Evolutionary conservation across 2,888 invertebrate species (phyloP).

Genomic region (Strigamia crassipes): DNA sequence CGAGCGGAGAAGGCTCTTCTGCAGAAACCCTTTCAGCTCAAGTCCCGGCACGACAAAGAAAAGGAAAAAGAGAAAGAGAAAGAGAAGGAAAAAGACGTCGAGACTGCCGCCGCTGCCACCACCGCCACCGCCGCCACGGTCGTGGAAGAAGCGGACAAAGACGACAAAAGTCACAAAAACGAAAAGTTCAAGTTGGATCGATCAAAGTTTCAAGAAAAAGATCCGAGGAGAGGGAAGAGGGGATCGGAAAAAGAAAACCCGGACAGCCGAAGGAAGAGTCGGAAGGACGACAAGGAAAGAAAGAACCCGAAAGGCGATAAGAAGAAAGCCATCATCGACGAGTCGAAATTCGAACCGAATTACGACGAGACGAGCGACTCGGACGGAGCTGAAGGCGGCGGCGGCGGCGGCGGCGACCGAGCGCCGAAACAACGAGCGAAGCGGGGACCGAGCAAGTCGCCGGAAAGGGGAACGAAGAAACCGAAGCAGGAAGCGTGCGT

Average conservation of each 20-base stretch:
- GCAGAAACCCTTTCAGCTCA: slow-evolving; percentile 82
- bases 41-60: slow-evolving; percentile 52
- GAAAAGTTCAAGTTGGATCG: slow-evolving; percentile 40
- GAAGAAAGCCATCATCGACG: slow-evolving; percentile 48
- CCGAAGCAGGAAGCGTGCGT: not conserved
- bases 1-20: slow-evolving; percentile 90
- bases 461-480: not conserved
- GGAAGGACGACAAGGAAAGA: not conserved
- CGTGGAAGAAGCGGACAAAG: slow-evolving; percentile 51
- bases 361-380: slow-evolving; percentile 47
- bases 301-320: not conserved
- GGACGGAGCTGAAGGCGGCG: not conserved
- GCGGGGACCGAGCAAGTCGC: not conserved
- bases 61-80: no score
- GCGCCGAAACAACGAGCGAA: not conserved
- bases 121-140: slow-evolving; percentile 48
- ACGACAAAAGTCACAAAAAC: slow-evolving; percentile 51
- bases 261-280: not conserved
- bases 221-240: slow-evolving; percentile 45
- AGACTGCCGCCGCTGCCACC: slow-evolving; percentile 53
- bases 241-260: not conserved
- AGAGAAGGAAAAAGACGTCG: slow-evolving; percentile 57
- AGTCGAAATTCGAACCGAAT: slow-evolving; percentile 50
- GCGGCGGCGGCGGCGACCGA: no score
- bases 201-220: slow-evolving; percentile 51